Evolutionary conservation across 2,888 invertebrate genomes (phyloP).

Genomic region (Apamea epomidion): DNA sequence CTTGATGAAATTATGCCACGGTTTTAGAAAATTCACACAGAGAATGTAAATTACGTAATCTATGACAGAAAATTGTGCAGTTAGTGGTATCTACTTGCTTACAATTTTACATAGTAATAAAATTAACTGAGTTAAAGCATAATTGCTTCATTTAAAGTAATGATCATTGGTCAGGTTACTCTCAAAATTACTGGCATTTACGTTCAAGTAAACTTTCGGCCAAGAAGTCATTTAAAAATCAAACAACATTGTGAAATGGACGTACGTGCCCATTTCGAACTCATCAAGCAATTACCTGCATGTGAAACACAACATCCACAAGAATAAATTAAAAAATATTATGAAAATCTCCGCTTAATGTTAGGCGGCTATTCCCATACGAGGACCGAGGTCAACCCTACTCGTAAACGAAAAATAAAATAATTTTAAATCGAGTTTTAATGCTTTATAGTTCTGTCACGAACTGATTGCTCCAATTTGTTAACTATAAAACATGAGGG

Average conservation of each 20-base stretch:
- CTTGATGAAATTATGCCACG: neutral
- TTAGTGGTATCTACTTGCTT: neutral
- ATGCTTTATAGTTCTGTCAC: slow-evolving; percentile 80
- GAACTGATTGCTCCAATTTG: slow-evolving; percentile 84
- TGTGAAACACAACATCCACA: slow-evolving; percentile 26
- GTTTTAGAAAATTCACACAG: neutral
- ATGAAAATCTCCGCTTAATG: slow-evolving; percentile 46
- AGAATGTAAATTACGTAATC: neutral
- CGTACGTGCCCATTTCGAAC: slow-evolving; percentile 17
- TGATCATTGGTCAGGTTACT: slow-evolving; percentile 2
- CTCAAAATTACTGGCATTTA: slow-evolving; percentile 21
- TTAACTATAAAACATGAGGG: slow-evolving; percentile 79
- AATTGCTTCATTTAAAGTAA: slow-evolving; percentile 44
- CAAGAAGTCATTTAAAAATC: slow-evolving; percentile 27
- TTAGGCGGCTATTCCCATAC: slow-evolving; percentile 45
- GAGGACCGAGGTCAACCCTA: slow-evolving; percentile 48
- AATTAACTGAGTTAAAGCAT: neutral
- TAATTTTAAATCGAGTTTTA: slow-evolving; percentile 74
- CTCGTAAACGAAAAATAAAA: slow-evolving; percentile 67
- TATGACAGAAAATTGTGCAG: slow-evolving; percentile 1
- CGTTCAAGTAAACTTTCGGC: slow-evolving; percentile 21
- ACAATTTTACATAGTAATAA: neutral
- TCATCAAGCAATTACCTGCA: slow-evolving; percentile 38
- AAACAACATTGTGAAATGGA: slow-evolving; percentile 24
- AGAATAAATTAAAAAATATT: slow-evolving; percentile 45